Base-by-base conservation (phyloP, 2,113 vertebrate genomes). In the Nerophis ophidion region DNA sequence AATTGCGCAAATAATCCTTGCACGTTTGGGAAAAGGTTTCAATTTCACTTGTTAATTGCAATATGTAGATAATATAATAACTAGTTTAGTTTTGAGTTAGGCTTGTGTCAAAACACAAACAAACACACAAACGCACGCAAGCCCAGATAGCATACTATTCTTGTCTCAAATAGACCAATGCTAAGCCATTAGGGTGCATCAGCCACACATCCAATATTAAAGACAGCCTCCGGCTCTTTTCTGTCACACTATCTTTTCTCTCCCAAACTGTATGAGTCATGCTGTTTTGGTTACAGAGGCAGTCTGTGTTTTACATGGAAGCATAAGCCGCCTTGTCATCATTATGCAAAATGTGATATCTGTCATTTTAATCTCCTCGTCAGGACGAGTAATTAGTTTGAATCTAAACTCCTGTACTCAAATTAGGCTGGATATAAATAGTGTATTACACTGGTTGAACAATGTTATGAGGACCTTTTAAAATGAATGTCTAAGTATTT, bases 171-270 rank as follows among this genome's bases (percentile, higher is more conserved):
- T 69, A 83, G 66, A 70, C 80, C 71, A 63, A 73, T 68, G 81
- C 74, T 62, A 60, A 84, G 72, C 72, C 74, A 80, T 83, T 81
- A 77, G 78, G 64, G 68, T 11, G 42, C 64, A 71, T 76, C 65
- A 73, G 68, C 76, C 76, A 71, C 76, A 81, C 84, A 79, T 82
- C 71, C 66, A 81, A 79, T 82, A 84, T 82, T 84, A 84, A 86
- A 82, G 77, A 81, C 63, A 70, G 70, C 72, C 79, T 75, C 26
- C 63, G 71, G 72, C 58, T 49, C 72, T 65, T 8, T 59, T 67
- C 79, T 77, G 77, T 79, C 77, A 74, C 75, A 73, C 72, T 77
- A 69, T 79, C 73, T 59, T 45, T 56, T 80, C 75, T 76, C 67
- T 60, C 66, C 66, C 72, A 71, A 78, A 79, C 74, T 60, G 49